phyloP scores from a whole-genome alignment of 2,888 invertebrate genomes.

The Priocnemis perturbator region DNA sequence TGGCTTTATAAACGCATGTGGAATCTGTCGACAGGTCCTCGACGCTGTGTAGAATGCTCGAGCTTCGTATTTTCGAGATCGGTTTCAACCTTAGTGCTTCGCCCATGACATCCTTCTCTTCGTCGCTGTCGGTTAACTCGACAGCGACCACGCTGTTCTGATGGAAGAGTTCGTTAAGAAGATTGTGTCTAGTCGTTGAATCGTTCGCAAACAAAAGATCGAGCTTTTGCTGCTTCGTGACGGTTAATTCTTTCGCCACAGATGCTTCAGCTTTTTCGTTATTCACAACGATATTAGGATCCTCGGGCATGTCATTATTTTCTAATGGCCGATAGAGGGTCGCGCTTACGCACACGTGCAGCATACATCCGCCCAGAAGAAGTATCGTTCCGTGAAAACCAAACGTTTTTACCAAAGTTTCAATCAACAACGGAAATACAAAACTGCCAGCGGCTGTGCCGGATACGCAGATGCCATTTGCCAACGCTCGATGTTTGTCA shows the following conservation, averaged over 20 bases:
- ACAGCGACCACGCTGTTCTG: constrained; percentile 66
- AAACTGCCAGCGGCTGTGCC: constrained; percentile 89
- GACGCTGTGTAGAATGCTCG: constrained; percentile 84
- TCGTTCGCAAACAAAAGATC: constrained; percentile 71
- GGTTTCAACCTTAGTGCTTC: constrained; percentile 78
- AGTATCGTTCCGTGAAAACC: constrained; percentile 85
- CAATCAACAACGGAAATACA: constrained; percentile 85
- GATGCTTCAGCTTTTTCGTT: constrained; percentile 41
- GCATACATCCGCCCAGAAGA: constrained; percentile 84
- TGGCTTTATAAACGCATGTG: constrained; percentile 84
- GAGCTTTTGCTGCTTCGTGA: constrained; percentile 71
- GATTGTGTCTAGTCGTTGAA: constrained; percentile 68
- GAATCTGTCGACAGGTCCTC: constrained; percentile 86
- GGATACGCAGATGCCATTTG: constrained; percentile 88
- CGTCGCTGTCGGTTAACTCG: constrained; percentile 76
- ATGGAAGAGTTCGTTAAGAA: constrained; percentile 73
- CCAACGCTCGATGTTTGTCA: constrained; percentile 86
- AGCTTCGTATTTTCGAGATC: constrained; percentile 82
- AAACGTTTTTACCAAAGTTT: constrained; percentile 82
- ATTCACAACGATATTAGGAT: not conserved
- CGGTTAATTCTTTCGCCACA: constrained; percentile 46
- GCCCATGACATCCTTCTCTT: constrained; percentile 78
- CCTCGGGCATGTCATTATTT: constrained; percentile 65
- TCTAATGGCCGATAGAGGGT: constrained; percentile 81
- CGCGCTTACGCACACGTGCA: constrained; percentile 85